These are phyloP conservation scores for Chelmon rostratus DNA, from an alignment of 2,797 vertebrate species.

Conservation along the genomic window DNA sequence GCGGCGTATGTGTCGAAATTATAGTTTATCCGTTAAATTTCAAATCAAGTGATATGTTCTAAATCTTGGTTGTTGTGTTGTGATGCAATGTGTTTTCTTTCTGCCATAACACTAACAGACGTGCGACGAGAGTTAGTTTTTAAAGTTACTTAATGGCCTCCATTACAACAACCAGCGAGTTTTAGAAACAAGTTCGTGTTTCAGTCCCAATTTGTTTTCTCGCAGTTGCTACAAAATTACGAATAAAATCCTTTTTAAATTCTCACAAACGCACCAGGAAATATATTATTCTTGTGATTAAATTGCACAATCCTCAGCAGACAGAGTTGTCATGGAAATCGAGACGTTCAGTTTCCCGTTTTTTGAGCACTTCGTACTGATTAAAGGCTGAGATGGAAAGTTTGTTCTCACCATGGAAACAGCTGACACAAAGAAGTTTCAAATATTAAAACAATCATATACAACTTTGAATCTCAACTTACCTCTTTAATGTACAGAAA, in stretches of 20 bases:
- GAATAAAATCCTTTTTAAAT: not conserved
- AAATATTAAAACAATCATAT: no score
- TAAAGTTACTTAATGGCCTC: conserved; percentile 16
- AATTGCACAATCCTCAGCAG: not conserved
- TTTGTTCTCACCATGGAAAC: no score
- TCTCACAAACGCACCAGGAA: not conserved
- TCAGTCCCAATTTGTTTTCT: not conserved
- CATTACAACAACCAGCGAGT: conserved; percentile 6
- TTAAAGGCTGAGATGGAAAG: not conserved
- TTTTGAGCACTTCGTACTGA: not conserved
- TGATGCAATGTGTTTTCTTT: not conserved
- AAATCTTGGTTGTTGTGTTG: not conserved
- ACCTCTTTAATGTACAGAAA: no score
- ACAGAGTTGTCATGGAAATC: not conserved
- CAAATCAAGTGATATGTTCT: not conserved
- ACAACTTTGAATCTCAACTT: no score
- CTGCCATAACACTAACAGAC: not conserved
- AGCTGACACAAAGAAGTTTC: no score
- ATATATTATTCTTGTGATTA: not conserved
- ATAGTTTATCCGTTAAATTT: accelerated
- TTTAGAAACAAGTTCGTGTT: not conserved
- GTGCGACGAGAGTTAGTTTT: not conserved
- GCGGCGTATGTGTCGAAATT: not conserved
- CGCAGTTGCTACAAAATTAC: not conserved
- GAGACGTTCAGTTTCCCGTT: not conserved